Base-by-base conservation (phyloP, 2,113 vertebrate genomes). In the Melierax canorus region DNA sequence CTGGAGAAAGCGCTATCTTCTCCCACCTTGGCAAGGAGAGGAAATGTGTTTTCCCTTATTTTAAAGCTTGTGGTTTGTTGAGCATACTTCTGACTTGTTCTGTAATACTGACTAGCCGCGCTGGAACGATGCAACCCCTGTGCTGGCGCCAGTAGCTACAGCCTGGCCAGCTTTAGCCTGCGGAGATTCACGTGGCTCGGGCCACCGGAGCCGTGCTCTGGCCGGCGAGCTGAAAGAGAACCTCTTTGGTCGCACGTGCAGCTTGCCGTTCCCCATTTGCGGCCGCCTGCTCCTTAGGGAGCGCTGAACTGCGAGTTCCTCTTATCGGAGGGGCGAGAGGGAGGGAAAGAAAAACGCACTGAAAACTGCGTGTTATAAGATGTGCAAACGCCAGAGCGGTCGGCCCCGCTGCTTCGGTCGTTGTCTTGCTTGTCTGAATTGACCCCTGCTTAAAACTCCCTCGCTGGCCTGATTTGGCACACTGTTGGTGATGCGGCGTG, bases 31-130 rank as follows among this genome's bases (percentile, higher is more conserved):
- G 62, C 2, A 5, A 93, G 74, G 41, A 76, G 71, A 76, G 51
- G 81, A 95, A 96, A 92, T 83, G 50, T 95, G 74, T 89, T 96
- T 96, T 75, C 48, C 87, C 43, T 91, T 95, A 69, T 76, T 96
- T 92, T 79, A 85, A 82, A 96, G 78, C 85, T 56, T 94, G 93
- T 83, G 96, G 96, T 95, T 93, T 93, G 85, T 45, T 6, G 10
- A 79, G 58, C 96, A 86, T 93, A 55, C 36, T 73, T 96, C 62
- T 88, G 84, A 45, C 81, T 94, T 96, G 92, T 92, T 94, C 92
- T 48, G 30, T 51, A 90, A 83, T n/a, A 6, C 93, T 72, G 0
- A 0, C 74, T 91, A 64, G 90, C 93, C 2, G 0, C 0, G 2
- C 93, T 92, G 96, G 81, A 72, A 60, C 0, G 16, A 36, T 27